Base-by-base conservation (phyloP, 2,888 invertebrate genomes). In the Pyrrhia umbra region DNA sequence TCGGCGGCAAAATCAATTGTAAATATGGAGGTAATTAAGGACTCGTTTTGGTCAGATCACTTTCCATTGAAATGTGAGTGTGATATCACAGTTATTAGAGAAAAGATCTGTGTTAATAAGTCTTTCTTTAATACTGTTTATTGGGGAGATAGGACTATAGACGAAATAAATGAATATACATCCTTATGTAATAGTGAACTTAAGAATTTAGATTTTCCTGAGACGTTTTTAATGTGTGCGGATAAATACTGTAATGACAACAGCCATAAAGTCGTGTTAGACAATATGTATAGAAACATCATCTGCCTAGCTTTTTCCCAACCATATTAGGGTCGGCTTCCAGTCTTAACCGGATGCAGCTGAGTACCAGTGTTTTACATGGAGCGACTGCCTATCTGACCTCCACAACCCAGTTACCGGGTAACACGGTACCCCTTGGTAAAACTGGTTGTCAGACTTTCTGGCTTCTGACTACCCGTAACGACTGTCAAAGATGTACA, bases 1-100 rank as follows among this genome's bases (percentile, higher is more conserved):
- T 23, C 45, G 21, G 59, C 50, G 13, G 15, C 23, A 15, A 37
- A 25, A 13, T 2, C 49, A 4, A 2, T 57, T 1, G 23, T 40
- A 8, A 13, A 27, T 18, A 15, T 37, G 10, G 16, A 50, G 8
- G 42, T 58, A 2, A 34, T 51, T 21, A 9, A 25, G 37, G 45
- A 45, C 15, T 25, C 34, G 0, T 25, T 37, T 6, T 45, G 37
- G 43, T 59, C 59, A 15, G 59, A 51, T 39, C 51, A 59, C 13
- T 58, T 42, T 34, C 58, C 58, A 1, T 15, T 59, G 8, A 15
- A 21, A 16, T n/a, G n/a, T 18, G 15, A 40, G 6, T 59, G 50
- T 45, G 34, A 59, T 21, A 10, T 47, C 1, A 25, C 6, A 18
- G 2, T 52, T 1, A 23, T 45, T 23, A 23, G n/a, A 20, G 0